Evolutionary conservation across 2,113 vertebrate genomes (phyloP).

Genomic region (Dissostichus mawsoni): DNA sequence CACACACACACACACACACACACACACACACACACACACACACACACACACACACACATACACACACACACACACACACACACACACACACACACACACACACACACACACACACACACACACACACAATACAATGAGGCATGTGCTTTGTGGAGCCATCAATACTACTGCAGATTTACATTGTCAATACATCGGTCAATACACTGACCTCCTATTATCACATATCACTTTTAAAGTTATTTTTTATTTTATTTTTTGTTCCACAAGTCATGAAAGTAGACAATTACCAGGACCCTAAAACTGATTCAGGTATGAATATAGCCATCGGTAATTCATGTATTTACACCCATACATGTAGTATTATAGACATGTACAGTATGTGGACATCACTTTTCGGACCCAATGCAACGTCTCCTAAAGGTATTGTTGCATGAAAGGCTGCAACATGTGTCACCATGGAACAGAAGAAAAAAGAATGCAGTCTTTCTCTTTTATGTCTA

Average conservation of each 20-base stretch:
- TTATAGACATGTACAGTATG: neutral
- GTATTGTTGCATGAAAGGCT: neutral
- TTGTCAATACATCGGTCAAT: conserved; percentile 20
- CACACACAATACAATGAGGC: conserved; percentile 8
- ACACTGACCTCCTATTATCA: conserved; percentile 16
- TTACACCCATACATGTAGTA: neutral
- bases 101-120: conserved; percentile 1
- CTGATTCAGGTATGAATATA: neutral
- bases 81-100: neutral
- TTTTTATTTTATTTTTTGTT: no score
- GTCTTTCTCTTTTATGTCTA: conserved; percentile 1
- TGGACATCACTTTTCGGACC: neutral
- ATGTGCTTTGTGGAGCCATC: conserved; percentile 17
- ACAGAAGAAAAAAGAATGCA: neutral
- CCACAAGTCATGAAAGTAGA: neutral
- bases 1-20: no score
- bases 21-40: neutral
- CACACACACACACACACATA: neutral
- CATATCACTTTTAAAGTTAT: conserved; percentile 6
- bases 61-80: neutral
- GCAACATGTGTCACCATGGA: neutral
- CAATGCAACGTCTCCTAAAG: neutral
- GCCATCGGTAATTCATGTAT: neutral
- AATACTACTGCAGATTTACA: conserved; percentile 25
- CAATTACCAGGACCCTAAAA: neutral